phyloP scores from a whole-genome alignment of 1,140 invertebrate genomes.

The Drosophila baimaii region DNA sequence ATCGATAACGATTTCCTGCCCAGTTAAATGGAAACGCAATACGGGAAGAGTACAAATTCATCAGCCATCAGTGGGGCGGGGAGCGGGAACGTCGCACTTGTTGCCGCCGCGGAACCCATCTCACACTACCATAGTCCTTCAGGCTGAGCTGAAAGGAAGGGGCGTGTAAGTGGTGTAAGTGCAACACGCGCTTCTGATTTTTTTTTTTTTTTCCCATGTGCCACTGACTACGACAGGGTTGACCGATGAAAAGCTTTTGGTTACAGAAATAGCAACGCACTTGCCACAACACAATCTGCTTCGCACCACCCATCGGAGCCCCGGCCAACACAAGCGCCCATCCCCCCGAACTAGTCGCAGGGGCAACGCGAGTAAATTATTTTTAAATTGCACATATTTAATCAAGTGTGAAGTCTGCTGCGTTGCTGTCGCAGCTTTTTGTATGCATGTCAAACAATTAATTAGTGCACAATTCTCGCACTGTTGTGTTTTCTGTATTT shows the following conservation, averaged over 20 bases:
- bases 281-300: constrained; percentile 59
- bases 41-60: background rate
- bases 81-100: constrained; percentile 20
- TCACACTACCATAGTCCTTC: background rate
- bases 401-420: constrained; percentile 57
- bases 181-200: constrained; percentile 37
- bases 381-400: constrained; percentile 73
- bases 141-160: background rate
- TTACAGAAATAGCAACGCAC: constrained; percentile 56
- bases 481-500: background rate
- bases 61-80: constrained; percentile 14
- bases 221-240: constrained; percentile 20
- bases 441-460: constrained; percentile 57
- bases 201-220: background rate
- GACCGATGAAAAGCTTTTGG: constrained; percentile 29
- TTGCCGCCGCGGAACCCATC: constrained; percentile 14
- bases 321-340: background rate
- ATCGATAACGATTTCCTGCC: constrained; percentile 49
- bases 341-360: background rate
- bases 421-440: constrained; percentile 10
- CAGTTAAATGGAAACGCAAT: constrained; percentile 32
- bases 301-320: constrained; percentile 1
- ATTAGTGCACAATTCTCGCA: constrained; percentile 42
- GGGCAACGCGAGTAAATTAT: constrained; percentile 55
- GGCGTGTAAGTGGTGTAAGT: constrained; percentile 14